Evolutionary conservation across 2,113 vertebrate genomes (phyloP), one percentile per base, ranked within the genome.

Genomic region (Halcyon senegalensis): DNA sequence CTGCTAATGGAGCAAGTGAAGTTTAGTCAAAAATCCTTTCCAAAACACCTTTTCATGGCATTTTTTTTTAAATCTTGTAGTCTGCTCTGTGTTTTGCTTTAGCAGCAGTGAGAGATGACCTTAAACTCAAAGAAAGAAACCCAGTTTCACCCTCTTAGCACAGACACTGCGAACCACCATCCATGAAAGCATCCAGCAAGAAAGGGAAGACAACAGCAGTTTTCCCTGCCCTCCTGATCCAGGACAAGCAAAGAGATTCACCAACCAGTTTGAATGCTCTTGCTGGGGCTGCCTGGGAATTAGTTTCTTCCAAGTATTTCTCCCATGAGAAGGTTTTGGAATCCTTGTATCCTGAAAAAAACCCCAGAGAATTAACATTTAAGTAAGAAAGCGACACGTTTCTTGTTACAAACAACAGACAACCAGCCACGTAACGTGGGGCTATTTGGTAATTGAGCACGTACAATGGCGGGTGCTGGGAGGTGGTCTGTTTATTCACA

Each of bases 181-280:
- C 21, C 81, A 75, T 67, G 15, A 77, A 74, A 78, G 50, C 33
- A 35, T 44, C 46, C 10, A 17, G 27, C 6, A 59, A 35, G 55
- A 74, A 60, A 80, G 10, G 8, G 59, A 5, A 35, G 24, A 3
- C 16, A 70, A 50, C 5, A 73, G 41, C 19, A 2, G 23, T 11
- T 58, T 51, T 27, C 27, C 39, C 80, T 5, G 4, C 55, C 51
- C 70, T 55, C 60, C 73, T 60, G 33, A 43, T 31, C 20, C 30
- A 66, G 20, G 41, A 60, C 59, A 76, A 75, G 13, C 74, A 77
- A 51, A 93, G 46, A 89, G 37, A 72, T 87, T 93, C 89, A 97
- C 97, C 41, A 94, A 99, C 99, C 96, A 98, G 97, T 98, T 99
- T 99, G 94, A 99, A 99, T 18, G 99, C 99, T 89, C 99, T 98